Evolutionary conservation across 2,113 vertebrate species (phyloP).

Genomic region (Aepyceros melampus): DNA sequence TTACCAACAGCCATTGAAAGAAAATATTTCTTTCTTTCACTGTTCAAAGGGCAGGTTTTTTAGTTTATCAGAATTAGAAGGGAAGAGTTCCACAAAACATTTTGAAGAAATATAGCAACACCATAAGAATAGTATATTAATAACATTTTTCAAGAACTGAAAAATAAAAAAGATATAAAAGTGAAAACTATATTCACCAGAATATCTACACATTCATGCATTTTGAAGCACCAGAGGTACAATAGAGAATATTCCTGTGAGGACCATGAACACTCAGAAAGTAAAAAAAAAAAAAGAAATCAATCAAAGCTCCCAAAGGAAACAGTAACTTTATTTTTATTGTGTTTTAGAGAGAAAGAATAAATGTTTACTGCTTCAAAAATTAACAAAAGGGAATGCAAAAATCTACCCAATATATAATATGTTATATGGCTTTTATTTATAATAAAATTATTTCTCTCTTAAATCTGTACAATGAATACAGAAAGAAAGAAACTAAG

Average conservation of each 20-base stretch:
- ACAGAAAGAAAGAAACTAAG: constrained; percentile 17
- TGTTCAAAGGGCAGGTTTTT: not conserved
- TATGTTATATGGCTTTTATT: not conserved
- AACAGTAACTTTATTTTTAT: constrained; percentile 23
- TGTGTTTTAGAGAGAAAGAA: constrained; percentile 15
- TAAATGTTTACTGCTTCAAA: constrained; percentile 16
- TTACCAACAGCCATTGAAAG: not conserved
- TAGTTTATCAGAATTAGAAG: not conserved
- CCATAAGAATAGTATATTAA: constrained; percentile 51
- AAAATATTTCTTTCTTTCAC: constrained; percentile 11
- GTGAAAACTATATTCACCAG: constrained; percentile 13
- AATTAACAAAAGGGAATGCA: constrained; percentile 35
- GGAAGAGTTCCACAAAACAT: constrained; percentile 19
- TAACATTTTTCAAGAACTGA: constrained; percentile 50
- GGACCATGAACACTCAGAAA: not conserved
- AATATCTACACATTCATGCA: constrained; percentile 29
- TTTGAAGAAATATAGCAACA: constrained; percentile 22
- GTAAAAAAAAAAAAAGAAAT: not conserved
- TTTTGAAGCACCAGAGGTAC: constrained; percentile 16
- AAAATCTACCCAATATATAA: not conserved
- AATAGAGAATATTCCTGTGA: not conserved
- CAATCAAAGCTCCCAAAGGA: not conserved
- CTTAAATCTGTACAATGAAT: not conserved
- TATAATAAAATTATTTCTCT: not conserved
- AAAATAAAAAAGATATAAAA: constrained; percentile 11